Conservation (phyloP, 2,888 invertebrate species). For the Trichopoda pennipes region DNA sequence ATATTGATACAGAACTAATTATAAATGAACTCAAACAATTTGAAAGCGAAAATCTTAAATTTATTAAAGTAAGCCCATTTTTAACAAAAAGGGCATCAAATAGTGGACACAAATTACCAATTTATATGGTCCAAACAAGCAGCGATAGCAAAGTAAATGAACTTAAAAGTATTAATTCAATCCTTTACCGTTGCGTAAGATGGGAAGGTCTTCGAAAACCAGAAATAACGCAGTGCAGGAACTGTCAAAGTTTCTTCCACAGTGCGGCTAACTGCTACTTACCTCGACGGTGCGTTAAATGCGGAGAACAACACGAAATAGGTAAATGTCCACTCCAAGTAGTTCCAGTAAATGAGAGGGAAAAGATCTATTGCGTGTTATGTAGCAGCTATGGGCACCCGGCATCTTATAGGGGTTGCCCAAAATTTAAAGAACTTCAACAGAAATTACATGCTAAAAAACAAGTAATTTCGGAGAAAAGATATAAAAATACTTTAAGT, state of each 20-base stretch:
- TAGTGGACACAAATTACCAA: conserved; percentile 2
- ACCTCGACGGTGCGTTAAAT: background rate
- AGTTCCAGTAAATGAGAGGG: background rate
- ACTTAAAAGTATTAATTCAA: background rate
- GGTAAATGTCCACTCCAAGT: background rate
- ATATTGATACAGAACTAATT: conserved; percentile 10
- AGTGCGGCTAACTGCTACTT: conserved; percentile 3
- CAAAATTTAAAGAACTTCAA: background rate
- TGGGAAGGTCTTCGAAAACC: conserved; percentile 2
- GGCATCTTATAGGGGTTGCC: background rate
- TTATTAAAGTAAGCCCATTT: conserved; percentile 12
- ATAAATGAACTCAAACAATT: background rate
- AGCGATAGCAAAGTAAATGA: conserved; percentile 31
- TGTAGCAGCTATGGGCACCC: conserved; percentile 5
- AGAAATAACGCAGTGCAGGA: background rate
- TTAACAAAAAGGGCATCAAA: background rate
- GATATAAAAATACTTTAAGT: too few relatives aligned
- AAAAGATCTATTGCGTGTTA: background rate
- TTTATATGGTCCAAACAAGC: conserved; percentile 48
- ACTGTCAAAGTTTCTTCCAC: background rate
- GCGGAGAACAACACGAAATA: background rate
- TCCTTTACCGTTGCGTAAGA: background rate
- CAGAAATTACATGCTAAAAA: background rate
- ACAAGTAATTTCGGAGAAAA: too few relatives aligned
- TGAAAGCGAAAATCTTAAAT: conserved; percentile 16